phyloP scores from a whole-genome alignment of 2,113 vertebrate species.

The Thalassarche chlororhynchos region DNA sequence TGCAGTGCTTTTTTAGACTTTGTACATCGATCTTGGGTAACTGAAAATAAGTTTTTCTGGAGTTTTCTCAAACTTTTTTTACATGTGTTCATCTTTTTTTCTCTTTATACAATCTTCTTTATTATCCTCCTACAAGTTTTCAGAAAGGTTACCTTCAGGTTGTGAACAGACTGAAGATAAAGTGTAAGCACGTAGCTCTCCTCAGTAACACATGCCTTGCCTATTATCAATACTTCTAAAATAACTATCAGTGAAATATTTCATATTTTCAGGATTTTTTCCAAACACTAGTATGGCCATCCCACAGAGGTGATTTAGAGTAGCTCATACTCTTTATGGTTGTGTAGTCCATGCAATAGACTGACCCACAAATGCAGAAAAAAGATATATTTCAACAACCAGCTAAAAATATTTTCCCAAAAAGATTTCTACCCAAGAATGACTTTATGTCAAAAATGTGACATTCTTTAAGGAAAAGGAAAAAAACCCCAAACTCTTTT shows the following conservation, averaged over 20 bases:
- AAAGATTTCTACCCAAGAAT: background rate
- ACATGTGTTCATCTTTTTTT: background rate
- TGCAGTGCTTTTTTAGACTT: background rate
- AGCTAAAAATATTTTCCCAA: background rate
- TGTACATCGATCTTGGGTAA: background rate
- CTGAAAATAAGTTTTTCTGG: background rate
- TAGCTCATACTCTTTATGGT: background rate
- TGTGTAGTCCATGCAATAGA: background rate
- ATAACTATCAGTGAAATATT: background rate
- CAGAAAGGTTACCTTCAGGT: background rate
- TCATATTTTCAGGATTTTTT: background rate
- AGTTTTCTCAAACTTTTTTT: background rate
- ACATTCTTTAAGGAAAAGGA: background rate
- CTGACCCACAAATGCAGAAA: background rate
- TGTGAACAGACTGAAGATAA: background rate
- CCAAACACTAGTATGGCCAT: background rate
- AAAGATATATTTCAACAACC: background rate
- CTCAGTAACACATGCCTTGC: background rate
- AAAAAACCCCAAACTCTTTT: accelerated
- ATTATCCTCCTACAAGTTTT: background rate
- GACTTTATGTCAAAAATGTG: background rate
- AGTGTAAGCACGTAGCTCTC: background rate
- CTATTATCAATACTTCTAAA: background rate
- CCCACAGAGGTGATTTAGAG: background rate
- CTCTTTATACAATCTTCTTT: background rate